phyloP scores from a whole-genome alignment of 2,113 vertebrate genomes.

The Chaetops frenatus region DNA sequence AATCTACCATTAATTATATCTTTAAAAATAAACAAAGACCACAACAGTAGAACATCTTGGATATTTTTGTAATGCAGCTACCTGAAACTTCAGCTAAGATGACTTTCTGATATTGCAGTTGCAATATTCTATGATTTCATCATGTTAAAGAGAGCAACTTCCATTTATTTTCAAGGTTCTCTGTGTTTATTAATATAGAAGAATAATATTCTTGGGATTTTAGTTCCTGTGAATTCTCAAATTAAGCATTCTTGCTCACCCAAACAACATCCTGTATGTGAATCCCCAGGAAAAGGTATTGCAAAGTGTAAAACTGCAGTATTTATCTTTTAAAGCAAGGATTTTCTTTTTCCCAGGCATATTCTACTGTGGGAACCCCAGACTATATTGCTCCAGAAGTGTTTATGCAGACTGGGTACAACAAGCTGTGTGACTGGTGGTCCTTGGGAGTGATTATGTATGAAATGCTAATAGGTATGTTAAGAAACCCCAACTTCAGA shows the following conservation, averaged over 20 bases:
- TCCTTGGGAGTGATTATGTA: constrained; percentile 98
- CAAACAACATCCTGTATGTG: background rate
- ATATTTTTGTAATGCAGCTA: background rate
- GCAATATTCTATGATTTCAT: background rate
- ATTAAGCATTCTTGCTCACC: background rate
- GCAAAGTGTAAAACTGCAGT: accelerated
- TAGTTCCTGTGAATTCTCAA: background rate
- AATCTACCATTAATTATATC: background rate
- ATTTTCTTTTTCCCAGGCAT: constrained; percentile 77
- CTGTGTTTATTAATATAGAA: background rate
- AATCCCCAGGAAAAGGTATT: background rate
- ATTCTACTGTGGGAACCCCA: constrained; percentile 94
- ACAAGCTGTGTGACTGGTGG: constrained; percentile 98
- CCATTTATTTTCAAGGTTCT: background rate
- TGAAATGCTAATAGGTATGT: constrained; percentile 95
- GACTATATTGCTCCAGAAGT: constrained; percentile 98
- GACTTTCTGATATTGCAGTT: background rate
- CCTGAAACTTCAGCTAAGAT: background rate
- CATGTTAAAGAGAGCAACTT: background rate
- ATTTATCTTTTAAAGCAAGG: background rate
- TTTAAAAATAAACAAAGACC: background rate
- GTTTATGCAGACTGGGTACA: constrained; percentile 97
- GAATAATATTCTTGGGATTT: background rate
- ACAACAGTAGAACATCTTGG: background rate
- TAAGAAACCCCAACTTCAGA: background rate